phyloP scores from a whole-genome alignment of 2,113 vertebrate species.

The Dermatemys mawii region DNA sequence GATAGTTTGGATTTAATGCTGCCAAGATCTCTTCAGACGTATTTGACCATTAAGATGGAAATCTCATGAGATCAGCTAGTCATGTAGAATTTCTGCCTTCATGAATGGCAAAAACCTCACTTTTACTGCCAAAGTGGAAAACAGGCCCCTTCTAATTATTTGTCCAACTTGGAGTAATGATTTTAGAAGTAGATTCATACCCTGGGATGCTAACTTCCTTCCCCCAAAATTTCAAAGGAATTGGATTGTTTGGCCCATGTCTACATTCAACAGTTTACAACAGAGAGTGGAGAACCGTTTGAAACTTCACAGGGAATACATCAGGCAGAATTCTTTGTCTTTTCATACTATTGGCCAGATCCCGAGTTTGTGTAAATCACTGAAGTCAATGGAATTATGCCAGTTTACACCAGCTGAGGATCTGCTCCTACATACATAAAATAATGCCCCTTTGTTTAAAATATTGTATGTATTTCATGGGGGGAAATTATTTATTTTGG shows the following conservation, averaged over 20 bases:
- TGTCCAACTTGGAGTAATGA: background rate
- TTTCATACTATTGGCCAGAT: background rate
- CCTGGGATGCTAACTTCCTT: background rate
- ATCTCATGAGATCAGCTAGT: background rate
- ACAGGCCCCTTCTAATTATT: background rate
- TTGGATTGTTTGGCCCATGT: background rate
- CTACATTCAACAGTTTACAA: background rate
- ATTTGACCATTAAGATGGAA: background rate
- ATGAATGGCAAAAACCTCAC: background rate
- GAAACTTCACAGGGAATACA: background rate
- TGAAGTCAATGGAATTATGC: background rate
- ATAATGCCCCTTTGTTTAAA: background rate
- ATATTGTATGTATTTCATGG: accelerated
- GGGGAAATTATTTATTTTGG: background rate
- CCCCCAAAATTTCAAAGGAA: background rate
- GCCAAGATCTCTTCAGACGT: background rate
- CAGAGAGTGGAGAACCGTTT: background rate
- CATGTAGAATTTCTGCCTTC: background rate
- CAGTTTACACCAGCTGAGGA: background rate
- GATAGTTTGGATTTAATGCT: background rate
- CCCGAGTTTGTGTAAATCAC: background rate
- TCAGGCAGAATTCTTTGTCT: background rate
- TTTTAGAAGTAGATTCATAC: background rate
- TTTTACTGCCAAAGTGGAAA: background rate
- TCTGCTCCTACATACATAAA: background rate